A percentile compares a stretch with the other conserved stretches of the same genome.
Conservation (phyloP, 53 echinoderm and acorn worm genomes). For the Apostichopus leukothele region DNA sequence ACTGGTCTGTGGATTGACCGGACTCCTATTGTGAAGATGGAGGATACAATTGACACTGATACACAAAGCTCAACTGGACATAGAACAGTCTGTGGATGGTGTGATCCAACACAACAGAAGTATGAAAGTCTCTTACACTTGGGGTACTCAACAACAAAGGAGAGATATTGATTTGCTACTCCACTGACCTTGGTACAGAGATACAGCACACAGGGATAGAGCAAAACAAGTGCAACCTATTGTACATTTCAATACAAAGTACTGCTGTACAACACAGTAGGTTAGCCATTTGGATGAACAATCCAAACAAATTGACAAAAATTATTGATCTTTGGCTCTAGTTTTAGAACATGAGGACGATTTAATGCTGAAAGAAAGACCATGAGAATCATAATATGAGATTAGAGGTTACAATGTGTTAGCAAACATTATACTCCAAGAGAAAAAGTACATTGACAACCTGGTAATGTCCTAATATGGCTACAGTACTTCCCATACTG, state of each 20-base stretch:
- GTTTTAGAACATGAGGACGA: no score
- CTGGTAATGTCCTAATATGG: no score
- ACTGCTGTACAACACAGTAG: background rate
- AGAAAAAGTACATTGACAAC: no score
- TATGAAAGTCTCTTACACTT: conserved; percentile 16
- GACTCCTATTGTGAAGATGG: background rate
- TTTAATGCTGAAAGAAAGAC: no score
- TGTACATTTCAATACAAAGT: background rate
- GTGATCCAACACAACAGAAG: background rate
- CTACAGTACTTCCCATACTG: no score
- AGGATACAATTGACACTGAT: background rate
- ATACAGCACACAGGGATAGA: background rate
- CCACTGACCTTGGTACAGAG: conserved; percentile 9
- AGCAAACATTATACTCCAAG: no score
- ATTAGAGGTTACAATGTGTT: no score
- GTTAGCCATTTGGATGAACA: background rate
- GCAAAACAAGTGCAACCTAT: conserved; percentile 9
- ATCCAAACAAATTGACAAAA: conserved; percentile 18
- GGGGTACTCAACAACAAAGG: conserved; percentile 12
- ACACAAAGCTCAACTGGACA: background rate
- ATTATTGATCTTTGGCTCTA: background rate
- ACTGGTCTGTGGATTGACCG: background rate
- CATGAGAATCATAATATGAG: no score
- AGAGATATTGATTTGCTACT: background rate
- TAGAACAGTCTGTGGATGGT: background rate